Base-by-base conservation (phyloP, 2,113 vertebrate genomes). In the Engraulis encrasicolus region DNA sequence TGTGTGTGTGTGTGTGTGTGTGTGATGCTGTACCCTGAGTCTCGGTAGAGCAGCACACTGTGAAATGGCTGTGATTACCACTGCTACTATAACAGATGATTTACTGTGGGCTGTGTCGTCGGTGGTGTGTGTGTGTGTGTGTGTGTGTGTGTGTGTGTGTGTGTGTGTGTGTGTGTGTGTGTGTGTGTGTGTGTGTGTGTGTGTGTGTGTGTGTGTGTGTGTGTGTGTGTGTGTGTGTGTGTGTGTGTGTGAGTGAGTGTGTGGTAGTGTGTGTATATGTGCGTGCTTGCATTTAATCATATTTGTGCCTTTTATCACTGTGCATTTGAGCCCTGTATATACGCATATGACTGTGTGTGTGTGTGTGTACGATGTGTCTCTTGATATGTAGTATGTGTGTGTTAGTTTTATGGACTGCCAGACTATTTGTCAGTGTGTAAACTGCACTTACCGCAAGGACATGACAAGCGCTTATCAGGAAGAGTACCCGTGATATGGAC, bases 61-160 rank as follows among this genome's bases (percentile, higher is more conserved):
- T 34, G 31, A 74, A 74, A 34, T 74, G 66, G 66, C 66, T 36
- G 66, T 74, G 66, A 74, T 74, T 74, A 74, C 66, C 31, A 15
- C 66, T 34, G 66, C 27, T 74, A 15, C 23, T 34, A 74, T 36
- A 34, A 74, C 66, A 74, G 27, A 74, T 71, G 66, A 71, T 74
- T 74, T 74, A 74, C 66, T 74, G 61, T 71, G 12, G 66, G 66
- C 34, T 17, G 66, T 74, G 66, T 31, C 12, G 4, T 31, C 15
- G 31, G 27, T 74, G 27, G 9, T 74, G 18, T 74, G 66, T 74
- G 40, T 45, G n/a, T 54, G 19, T 23, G 17, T 6, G 27, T 74
- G 27, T 34, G 31, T 31, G 66, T 66, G 23, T n/a, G 58, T 74
- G 27, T n/a, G 19, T 58, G 19, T n/a, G 54, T 58, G 54, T 54